Base-by-base conservation (phyloP, 2,113 vertebrate species). In the Lepisosteus oculatus region DNA sequence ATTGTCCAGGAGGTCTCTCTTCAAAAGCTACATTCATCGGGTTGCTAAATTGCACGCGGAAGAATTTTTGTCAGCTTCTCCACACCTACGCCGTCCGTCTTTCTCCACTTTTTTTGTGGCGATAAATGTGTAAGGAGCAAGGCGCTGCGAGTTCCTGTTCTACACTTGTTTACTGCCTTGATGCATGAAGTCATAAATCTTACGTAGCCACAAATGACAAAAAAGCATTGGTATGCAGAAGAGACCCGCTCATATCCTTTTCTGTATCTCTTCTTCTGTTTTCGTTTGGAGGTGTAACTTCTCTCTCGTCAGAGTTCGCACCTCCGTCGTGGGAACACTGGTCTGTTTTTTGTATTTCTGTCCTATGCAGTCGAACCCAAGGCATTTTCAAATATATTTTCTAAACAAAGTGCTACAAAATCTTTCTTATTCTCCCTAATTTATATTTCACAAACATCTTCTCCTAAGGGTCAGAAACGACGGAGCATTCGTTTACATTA, bases 101-200 rank as follows among this genome's bases (percentile, higher is more conserved):
- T 11, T 83, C 86, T 78, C 84, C 89, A 91, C 88, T 93, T 88
- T 89, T 90, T 88, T 92, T 78, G 87, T 77, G 88, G 81, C 85
- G 85, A 86, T 85, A 89, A 90, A 83, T 87, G 91, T 90, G 85
- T 89, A 86, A 92, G 87, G 87, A 89, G 89, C 91, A 85, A 91
- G 2, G 91, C 91, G 90, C 91, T 93, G 44, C 72, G 43, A 78
- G 77, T 71, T 93, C 90, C 88, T 93, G 88, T 90, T 92, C 88
- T 90, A 86, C 84, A 89, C 89, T 88, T 95, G 93, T 95, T 96
- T 95, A 93, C 92, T 93, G 93, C 93, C 89, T 88, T 84, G 84
- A 90, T 90, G 87, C 86, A 86, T 86, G 82, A 87, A 91, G 92
- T 87, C 92, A 95, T 94, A 95, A 93, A 96, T 95, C 93, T 96